Evolutionary conservation across 2,888 invertebrate genomes (phyloP), one percentile per base, ranked within the genome.

Genomic region (Apodemia duryi): DNA sequence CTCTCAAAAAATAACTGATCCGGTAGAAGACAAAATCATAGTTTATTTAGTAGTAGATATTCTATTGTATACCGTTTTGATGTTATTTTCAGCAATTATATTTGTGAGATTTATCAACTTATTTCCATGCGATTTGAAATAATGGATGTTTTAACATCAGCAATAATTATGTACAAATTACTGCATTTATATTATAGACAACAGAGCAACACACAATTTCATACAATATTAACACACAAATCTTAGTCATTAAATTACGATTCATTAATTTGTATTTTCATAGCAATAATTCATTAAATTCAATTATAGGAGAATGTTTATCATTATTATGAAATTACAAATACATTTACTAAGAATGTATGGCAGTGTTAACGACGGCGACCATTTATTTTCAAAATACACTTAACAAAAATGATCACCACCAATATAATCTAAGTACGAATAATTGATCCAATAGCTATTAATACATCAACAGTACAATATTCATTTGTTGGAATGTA

Each of bases 391-490:
- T 43, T 46, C 46, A n/a, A 46, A 46, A 46, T 46, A 65, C 64
- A 52, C 66, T 52, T 68, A 64, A 80, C 82, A 83, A 84, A 86
- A 80, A 76, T 76, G 83, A 83, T 81, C 85, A 70, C 72, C 77
- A 80, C 79, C 13, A 46, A 46, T 46, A 79, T 46, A 79, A 72
- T 74, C 81, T 86, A 87, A 88, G 84, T 88, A 89, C 86, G 80
- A 88, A 83, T 87, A 88, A 88, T 88, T 89, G 86, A 84, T 87
- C 84, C 82, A 71, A 79, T 82, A 82, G 75, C 70, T 78, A 77
- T 71, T 46, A 76, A 73, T 75, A 80, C 75, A 73, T 75, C 76
- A 78, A 80, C 76, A 82, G 68, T 73, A 71, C 72, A 71, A 68
- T 66, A 72, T 72, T 70, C 69, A 72, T 73, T 73, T 72, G 73